Conservation (phyloP, 1,140 invertebrate genomes). For the Meloidogyne hapla region DNA sequence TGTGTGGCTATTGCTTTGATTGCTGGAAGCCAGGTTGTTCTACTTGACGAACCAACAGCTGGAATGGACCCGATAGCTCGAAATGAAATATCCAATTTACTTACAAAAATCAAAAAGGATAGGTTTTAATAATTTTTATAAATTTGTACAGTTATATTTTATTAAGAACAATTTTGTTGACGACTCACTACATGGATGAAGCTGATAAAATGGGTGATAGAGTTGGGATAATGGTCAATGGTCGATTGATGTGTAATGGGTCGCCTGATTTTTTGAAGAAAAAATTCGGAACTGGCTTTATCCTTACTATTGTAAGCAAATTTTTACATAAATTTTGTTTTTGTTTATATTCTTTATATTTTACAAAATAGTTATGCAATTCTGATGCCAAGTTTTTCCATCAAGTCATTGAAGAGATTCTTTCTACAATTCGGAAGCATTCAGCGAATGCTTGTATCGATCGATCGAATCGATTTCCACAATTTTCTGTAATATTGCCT, state of each 20-base stretch:
- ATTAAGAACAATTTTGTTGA: constrained; percentile 70
- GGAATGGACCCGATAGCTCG: constrained; percentile 69
- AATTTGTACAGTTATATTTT: constrained; percentile 13
- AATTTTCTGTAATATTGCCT: constrained; percentile 47
- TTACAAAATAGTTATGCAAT: constrained; percentile 2
- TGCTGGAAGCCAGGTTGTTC: constrained; percentile 67
- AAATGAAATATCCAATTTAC: constrained; percentile 67
- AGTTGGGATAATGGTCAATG: constrained; percentile 70
- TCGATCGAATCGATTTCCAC: constrained; percentile 23
- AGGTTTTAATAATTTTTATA: constrained; percentile 8
- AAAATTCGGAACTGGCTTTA: constrained; percentile 51
- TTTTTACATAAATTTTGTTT: not conserved
- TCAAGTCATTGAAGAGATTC: constrained; percentile 16
- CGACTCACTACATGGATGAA: constrained; percentile 97
- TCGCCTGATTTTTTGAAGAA: constrained; percentile 72
- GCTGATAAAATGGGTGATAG: constrained; percentile 81
- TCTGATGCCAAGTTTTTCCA: not conserved
- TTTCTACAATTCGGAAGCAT: constrained; percentile 41
- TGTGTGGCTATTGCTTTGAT: constrained; percentile 68
- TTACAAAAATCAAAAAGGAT: constrained; percentile 65
- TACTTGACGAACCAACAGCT: constrained; percentile 70
- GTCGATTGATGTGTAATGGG: constrained; percentile 71
- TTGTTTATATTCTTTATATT: no score
- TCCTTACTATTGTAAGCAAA: constrained; percentile 40
- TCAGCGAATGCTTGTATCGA: constrained; percentile 36